Base-by-base conservation (phyloP, 2,113 vertebrate species). In the Vanacampus margaritifer region DNA sequence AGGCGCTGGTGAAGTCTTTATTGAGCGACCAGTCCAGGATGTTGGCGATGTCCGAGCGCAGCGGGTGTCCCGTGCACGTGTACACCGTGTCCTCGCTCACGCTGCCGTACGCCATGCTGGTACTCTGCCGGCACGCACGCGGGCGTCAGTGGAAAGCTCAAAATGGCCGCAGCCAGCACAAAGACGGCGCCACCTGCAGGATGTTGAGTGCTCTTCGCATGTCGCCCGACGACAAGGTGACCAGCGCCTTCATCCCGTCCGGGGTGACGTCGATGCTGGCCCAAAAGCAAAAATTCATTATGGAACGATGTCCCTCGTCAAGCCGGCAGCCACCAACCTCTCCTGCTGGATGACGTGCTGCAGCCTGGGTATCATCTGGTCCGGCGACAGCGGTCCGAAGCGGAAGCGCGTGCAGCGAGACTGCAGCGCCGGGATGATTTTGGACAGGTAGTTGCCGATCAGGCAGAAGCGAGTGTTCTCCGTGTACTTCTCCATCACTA, bases 11-110 rank as follows among this genome's bases (percentile, higher is more conserved):
- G 71, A 99, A 99, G 82, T 98, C 95, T 78, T 93, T 93, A 89
- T 98, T 98, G 75, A 99, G 86, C 83, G 97, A 94, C 97, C 97
- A 99, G 86, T 99, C 95, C 0, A 99, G 93, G 79, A 98, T 98
- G 88, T 95, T 99, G 76, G 97, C 93, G 0, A 99, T 96, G 78
- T 99, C 97, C 0, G 95, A 94, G 84, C 94, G 95, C 60, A 98
- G 94, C 0, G 97, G 97, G 46, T 98, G 97, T 5, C 97, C 97
- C 0, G 97, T 99, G 84, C 97, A 99, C 0, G 94, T 98, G 87
- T 99, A 97, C 19, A 97, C 97, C 0, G 90, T 94, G 80, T 98
- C 94, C 79, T 97, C 97, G 0, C 93, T 97, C 58, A 99, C 95
- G 76, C 92, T 95, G 64, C 90, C 93, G 0, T 97, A 96, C 8